Conservation (phyloP, 2,797 vertebrate species). For the Onychomys leucogaster region DNA sequence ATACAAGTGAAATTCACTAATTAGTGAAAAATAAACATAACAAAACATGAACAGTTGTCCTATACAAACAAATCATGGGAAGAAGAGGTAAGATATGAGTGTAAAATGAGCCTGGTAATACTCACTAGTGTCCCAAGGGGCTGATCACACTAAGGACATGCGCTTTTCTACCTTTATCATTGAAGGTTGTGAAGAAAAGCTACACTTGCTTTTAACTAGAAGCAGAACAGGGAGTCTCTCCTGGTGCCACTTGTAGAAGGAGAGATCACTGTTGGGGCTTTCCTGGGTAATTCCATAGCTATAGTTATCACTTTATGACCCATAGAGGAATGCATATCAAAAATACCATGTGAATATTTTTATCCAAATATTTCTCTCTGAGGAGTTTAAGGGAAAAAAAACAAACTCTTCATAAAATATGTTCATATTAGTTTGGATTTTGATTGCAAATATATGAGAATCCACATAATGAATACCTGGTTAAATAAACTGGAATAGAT, state of each 20-base stretch:
- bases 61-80: neutral
- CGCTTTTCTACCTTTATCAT: neutral
- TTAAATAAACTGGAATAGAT: neutral
- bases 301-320: neutral
- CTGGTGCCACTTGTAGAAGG: neutral
- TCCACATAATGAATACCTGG: neutral
- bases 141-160: neutral
- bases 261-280: neutral
- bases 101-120: neutral
- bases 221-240: neutral
- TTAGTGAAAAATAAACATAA: neutral
- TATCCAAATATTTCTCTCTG: neutral
- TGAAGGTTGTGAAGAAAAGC: neutral
- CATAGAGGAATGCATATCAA: neutral
- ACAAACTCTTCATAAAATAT: neutral
- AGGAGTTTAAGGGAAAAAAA: neutral
- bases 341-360: neutral
- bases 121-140: neutral
- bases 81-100: neutral
- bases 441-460: neutral
- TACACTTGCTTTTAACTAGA: neutral
- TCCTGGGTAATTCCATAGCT: neutral
- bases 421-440: neutral
- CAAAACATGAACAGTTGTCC: neutral
- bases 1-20: neutral